Evolutionary conservation across 2,113 vertebrate species (phyloP).

Genomic region (Campylomormyrus numenius): DNA sequence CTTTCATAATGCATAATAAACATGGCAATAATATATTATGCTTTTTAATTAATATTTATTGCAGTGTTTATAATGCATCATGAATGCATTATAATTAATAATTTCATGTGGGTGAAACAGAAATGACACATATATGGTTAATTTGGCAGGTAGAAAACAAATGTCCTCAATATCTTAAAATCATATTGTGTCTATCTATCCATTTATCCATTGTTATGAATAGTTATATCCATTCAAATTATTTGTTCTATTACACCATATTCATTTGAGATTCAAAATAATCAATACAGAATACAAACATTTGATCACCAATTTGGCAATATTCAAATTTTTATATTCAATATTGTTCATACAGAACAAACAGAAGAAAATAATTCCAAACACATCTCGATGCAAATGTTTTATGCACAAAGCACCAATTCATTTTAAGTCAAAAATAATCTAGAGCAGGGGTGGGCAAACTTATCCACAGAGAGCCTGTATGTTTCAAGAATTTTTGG

Average conservation of each 20-base stretch:
- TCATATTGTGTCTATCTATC: neutral
- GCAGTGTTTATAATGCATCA: too few species aligned
- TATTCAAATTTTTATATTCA: neutral
- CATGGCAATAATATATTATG: too few species aligned
- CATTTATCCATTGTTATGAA: neutral
- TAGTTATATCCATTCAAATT: neutral
- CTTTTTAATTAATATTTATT: too few species aligned
- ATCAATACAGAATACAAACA: neutral
- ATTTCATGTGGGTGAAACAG: neutral
- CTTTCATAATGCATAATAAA: too few species aligned
- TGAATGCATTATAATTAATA: neutral
- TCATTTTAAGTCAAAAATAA: neutral
- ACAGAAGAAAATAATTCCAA: neutral
- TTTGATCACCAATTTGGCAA: neutral
- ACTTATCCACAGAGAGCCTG: too few species aligned
- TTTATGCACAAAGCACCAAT: neutral
- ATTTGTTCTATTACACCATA: neutral
- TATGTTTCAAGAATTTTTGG: too few species aligned
- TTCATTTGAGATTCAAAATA: neutral
- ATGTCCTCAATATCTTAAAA: neutral
- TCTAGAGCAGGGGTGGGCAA: neutral
- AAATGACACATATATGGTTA: neutral
- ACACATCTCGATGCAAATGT: neutral
- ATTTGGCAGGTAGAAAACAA: neutral
- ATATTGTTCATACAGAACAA: neutral